Percentiles rank a stretch among this genome's conserved stretches.
Conservation (phyloP, 2,797 vertebrate genomes). For the Acrocephalus scirpaceus region DNA sequence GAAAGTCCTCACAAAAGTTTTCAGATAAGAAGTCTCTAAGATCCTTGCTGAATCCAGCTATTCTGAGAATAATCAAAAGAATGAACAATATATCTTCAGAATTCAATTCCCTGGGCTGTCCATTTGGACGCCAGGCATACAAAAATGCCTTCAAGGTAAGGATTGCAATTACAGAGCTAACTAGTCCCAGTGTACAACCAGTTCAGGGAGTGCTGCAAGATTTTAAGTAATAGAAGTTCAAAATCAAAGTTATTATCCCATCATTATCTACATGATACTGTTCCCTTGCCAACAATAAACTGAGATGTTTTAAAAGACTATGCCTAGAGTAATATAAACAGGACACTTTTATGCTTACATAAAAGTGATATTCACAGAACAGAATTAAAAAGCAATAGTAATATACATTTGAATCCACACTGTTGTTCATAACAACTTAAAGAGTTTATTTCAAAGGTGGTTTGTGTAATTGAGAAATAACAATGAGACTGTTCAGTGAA, state of each 20-base stretch:
- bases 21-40: background rate
- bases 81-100: background rate
- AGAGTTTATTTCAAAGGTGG: background rate
- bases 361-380: conserved; percentile 34
- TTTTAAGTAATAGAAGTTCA: conserved; percentile 57
- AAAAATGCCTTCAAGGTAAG: conserved; percentile 46
- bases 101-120: background rate
- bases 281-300: conserved; percentile 36
- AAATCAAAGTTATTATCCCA: conserved; percentile 58
- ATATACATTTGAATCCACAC: background rate
- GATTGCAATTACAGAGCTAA: conserved; percentile 46
- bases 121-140: conserved; percentile 2
- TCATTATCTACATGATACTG: conserved; percentile 40
- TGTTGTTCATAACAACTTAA: conserved; percentile 5
- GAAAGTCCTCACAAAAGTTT: background rate
- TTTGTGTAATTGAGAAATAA: background rate
- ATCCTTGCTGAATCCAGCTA: background rate
- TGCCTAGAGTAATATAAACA: conserved; percentile 45
- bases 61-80: conserved; percentile 23
- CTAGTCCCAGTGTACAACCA: background rate
- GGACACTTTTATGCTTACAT: conserved; percentile 38
- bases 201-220: conserved; percentile 21
- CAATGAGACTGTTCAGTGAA: background rate
- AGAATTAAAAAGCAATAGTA: conserved; percentile 21
- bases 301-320: conserved; percentile 45